Conservation (phyloP, 2,113 vertebrate species). For the Neotoma lepida region DNA sequence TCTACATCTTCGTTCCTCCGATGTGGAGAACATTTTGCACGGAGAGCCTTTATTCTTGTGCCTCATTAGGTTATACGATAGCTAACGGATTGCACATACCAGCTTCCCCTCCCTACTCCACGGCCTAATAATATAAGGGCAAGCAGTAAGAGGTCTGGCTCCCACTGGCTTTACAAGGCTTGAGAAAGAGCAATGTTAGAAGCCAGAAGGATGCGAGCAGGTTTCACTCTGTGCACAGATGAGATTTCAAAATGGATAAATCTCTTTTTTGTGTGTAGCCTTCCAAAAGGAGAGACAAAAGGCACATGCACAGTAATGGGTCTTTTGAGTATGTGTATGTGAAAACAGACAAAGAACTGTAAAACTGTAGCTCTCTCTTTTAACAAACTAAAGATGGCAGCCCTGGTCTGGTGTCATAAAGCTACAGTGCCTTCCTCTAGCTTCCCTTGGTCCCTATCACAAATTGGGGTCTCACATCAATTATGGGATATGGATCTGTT, state of each 20-base stretch:
- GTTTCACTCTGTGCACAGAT: slow-evolving; percentile 52
- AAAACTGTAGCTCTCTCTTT: background rate
- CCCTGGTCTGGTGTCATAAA: background rate
- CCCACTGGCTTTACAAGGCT: slow-evolving; percentile 54
- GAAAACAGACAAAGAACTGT: slow-evolving; percentile 40
- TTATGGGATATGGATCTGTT: background rate
- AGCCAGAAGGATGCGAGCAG: slow-evolving; percentile 46
- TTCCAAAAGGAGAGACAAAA: slow-evolving; percentile 69
- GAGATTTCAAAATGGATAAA: slow-evolving; percentile 60
- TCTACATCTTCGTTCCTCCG: background rate
- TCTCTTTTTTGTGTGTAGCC: slow-evolving; percentile 58
- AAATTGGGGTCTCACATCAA: background rate
- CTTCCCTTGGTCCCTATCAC: background rate
- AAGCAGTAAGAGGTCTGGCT: background rate
- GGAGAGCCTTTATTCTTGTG: slow-evolving; percentile 39
- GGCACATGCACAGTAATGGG: background rate
- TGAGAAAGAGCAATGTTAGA: slow-evolving; percentile 43
- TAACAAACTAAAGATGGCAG: background rate
- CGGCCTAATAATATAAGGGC: background rate
- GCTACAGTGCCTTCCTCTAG: background rate
- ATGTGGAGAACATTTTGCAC: background rate
- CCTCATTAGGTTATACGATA: slow-evolving; percentile 58
- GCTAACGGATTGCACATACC: slow-evolving; percentile 6
- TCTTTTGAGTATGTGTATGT: slow-evolving; percentile 47
- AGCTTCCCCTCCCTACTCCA: background rate